A percentile compares a stretch with the other conserved stretches of the same genome.
Conservation (phyloP, 1,140 invertebrate species). For the Sinonovacula constricta region DNA sequence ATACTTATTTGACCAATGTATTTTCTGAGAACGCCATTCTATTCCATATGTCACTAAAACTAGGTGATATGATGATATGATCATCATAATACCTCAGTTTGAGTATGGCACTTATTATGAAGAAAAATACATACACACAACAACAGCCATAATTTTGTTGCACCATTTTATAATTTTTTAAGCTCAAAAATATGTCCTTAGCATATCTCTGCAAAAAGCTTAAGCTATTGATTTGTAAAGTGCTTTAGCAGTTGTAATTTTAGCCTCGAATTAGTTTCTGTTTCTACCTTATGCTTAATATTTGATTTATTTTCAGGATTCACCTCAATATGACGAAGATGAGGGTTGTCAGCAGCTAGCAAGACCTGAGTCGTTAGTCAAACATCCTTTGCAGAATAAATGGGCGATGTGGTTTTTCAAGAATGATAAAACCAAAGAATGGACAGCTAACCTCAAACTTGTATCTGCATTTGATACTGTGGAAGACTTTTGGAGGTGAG, state of each 20-base stretch:
- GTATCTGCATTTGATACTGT: constrained; percentile 97
- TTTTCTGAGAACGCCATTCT: too few species aligned
- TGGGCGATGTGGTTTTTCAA: constrained; percentile 99
- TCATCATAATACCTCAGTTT: too few species aligned
- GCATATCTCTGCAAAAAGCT: too few species aligned
- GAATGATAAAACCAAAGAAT: constrained; percentile 91
- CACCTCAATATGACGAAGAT: constrained; percentile 53
- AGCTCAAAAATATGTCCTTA: too few species aligned
- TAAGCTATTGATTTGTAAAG: too few species aligned
- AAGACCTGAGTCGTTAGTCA: constrained; percentile 83
- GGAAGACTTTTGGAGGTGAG: constrained; percentile 99
- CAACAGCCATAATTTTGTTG: too few species aligned
- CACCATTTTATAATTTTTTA: too few species aligned
- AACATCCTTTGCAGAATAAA: constrained; percentile 96
- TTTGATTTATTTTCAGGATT: constrained; percentile 25
- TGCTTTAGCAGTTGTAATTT: neutral
- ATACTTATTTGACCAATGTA: too few species aligned
- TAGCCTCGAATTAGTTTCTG: neutral
- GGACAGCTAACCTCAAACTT: constrained; percentile 96
- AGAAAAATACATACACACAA: too few species aligned
- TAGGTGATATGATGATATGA: too few species aligned
- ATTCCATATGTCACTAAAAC: too few species aligned
- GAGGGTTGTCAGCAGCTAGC: constrained; percentile 50
- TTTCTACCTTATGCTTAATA: neutral
- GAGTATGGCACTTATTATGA: too few species aligned